Base-by-base conservation (phyloP, 2,113 vertebrate genomes). In the Cisticola juncidis region DNA sequence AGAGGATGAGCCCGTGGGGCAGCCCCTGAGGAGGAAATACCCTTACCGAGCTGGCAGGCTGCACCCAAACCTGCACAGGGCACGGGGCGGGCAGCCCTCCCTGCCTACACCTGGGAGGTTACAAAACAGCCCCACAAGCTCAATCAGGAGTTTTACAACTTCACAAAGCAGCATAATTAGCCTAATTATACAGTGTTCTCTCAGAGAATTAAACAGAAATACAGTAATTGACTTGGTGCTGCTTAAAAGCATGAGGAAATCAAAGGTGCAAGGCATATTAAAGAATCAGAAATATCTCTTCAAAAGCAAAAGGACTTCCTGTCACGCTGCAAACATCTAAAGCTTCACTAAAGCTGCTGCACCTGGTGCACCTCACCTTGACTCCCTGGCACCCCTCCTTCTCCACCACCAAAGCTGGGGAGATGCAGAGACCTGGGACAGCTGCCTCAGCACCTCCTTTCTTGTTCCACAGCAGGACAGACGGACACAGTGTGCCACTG, bases 261-360 rank as follows among this genome's bases (percentile, higher is more conserved):
- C 95, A 96, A 96, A 97, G 96, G 94, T 38, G 1, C 82, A 71
- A 68, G 0, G 68, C 78, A 94, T 90, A 93, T 91, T 88, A 96
- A 96, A 96, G 94, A 96, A 81, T 94, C 93, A 94, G 94, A 96
- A 95, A 88, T 91, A 74, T 88, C 92, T 94, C 91, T 94, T 94
- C 90, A 96, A 96, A 95, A 96, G 95, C 15, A 3, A 92, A 89
- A 96, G 95, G 96, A 94, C 92, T 96, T 96, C 95, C 96, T 96
- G 94, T 93, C 94, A 81, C 1, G 12, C 64, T 68, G 60, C 92
- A 94, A 93, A 96, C 89, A 81, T 95, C 86, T 95, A 71, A 95
- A 91, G 93, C 88, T 81, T 81, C 91, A 68, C 72, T 83, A 44
- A 70, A 88, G 81, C 88, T 1, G 5, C 83, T 86, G 95, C 94